Conservation (phyloP, 1,140 invertebrate genomes). For the Orchesella cincta region DNA sequence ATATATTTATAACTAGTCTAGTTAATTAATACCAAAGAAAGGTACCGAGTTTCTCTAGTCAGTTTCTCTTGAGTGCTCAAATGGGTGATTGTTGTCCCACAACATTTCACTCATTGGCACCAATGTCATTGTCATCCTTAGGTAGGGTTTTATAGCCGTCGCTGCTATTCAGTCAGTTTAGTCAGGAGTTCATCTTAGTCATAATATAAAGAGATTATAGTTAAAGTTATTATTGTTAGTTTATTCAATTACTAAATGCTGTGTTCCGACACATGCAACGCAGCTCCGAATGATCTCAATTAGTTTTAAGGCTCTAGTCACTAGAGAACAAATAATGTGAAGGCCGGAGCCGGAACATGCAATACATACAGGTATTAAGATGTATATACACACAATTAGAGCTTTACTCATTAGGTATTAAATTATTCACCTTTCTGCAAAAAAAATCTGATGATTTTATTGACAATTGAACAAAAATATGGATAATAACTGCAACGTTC, state of each 20-base stretch:
- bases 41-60: slow-evolving; percentile 19
- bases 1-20: neutral
- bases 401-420: too few relatives aligned
- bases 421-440: too few relatives aligned
- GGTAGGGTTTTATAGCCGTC: slow-evolving; percentile 4
- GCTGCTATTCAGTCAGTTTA: neutral
- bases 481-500: too few relatives aligned
- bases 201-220: neutral
- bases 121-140: slow-evolving; percentile 22
- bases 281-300: neutral
- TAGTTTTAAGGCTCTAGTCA: too few relatives aligned
- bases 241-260: neutral
- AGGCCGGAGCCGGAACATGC: too few relatives aligned
- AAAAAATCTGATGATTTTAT: too few relatives aligned
- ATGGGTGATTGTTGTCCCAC: neutral
- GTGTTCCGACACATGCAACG: too few relatives aligned
- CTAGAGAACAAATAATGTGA: too few relatives aligned
- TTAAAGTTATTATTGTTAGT: neutral
- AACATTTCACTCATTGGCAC: neutral
- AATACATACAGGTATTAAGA: too few relatives aligned
- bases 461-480: too few relatives aligned
- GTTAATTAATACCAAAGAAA: neutral
- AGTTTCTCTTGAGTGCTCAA: neutral
- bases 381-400: too few relatives aligned
- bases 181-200: too few relatives aligned